phyloP scores from a whole-genome alignment of 1,140 invertebrate genomes.

The Mactra quadrangularis region DNA sequence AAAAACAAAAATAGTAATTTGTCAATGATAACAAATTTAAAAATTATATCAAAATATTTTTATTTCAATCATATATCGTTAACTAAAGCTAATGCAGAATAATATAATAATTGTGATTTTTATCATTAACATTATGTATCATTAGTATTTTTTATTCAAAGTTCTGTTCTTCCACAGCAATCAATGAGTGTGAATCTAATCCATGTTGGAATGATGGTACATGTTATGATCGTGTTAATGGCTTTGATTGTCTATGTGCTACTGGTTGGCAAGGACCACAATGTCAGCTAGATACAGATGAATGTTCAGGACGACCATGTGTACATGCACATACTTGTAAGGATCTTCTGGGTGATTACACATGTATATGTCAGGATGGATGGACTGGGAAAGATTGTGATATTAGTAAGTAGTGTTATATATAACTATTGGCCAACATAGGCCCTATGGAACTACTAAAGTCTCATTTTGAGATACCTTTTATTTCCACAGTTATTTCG shows the following conservation, averaged over 20 bases:
- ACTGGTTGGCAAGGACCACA: constrained; percentile 86
- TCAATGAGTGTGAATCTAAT: constrained; percentile 92
- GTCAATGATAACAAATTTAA: no score
- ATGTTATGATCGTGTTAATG: constrained; percentile 89
- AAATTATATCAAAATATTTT: no score
- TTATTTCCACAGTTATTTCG: no score
- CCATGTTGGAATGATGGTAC: constrained; percentile 95
- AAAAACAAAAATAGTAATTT: no score
- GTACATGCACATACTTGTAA: constrained; percentile 78
- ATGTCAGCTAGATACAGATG: constrained; percentile 80
- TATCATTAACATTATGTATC: no score
- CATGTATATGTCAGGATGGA: constrained; percentile 80
- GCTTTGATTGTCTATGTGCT: constrained; percentile 89
- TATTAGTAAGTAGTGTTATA: constrained; percentile 72
- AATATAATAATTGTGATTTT: no score
- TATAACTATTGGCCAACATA: not conserved
- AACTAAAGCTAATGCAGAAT: no score
- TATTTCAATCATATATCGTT: no score
- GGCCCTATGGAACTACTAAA: not conserved
- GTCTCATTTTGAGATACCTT: no score
- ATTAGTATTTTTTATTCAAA: no score
- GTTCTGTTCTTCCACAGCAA: constrained; percentile 52
- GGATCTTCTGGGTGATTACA: constrained; percentile 77
- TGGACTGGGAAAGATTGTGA: constrained; percentile 82
- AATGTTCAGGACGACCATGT: constrained; percentile 81